Base-by-base conservation (phyloP, 2,113 vertebrate genomes). In the Psophia crepitans region DNA sequence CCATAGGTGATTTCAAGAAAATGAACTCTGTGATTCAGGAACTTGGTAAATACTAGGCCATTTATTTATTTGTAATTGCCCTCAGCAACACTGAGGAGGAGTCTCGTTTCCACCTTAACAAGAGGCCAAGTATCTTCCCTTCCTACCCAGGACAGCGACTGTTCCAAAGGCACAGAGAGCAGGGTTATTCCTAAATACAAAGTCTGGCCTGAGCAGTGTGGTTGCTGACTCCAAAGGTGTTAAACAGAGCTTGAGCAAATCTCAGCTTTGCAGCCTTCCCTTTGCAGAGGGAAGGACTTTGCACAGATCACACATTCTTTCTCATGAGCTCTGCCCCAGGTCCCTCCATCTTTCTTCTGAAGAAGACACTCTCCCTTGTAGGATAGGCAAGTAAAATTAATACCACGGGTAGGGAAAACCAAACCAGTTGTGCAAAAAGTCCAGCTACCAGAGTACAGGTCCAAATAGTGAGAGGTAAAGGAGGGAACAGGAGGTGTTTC, bases 121-220 rank as follows among this genome's bases (percentile, higher is more conserved):
- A 26, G 9, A 37, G 11, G 10, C 46, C 56, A 33, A 4, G 27
- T 16, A 6, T n/a, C 32, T 65, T 70, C 32, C 32, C 8, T 43
- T 60, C 46, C 35, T 44, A 18, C 6, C 5, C 0, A 0, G 22
- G 32, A 48, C 2, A 43, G 41, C 51, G 32, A 11, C 30, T 46
- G 70, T 49, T 70, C 20, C 49, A 54, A 69, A 58, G 41, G 14
- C 46, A 74, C 26, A 74, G 71, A 60, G n/a, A 26, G 19, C 2
- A 1, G 10, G 3, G 19, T 37, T 57, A 46, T 60, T 81, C 53
- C 86, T 57, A 57, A 41, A 86, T 9, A 71, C 73, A 32, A 44
- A 70, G 39, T 63, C 43, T 41, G 20, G 26, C 18, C 10, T 39
- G 23, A 46, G n/a, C 30, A 64, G 39, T 11, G 30, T 2, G 1